Evolutionary conservation across 2,888 invertebrate species (phyloP).

Genomic region (Drosophila paranaensis): DNA sequence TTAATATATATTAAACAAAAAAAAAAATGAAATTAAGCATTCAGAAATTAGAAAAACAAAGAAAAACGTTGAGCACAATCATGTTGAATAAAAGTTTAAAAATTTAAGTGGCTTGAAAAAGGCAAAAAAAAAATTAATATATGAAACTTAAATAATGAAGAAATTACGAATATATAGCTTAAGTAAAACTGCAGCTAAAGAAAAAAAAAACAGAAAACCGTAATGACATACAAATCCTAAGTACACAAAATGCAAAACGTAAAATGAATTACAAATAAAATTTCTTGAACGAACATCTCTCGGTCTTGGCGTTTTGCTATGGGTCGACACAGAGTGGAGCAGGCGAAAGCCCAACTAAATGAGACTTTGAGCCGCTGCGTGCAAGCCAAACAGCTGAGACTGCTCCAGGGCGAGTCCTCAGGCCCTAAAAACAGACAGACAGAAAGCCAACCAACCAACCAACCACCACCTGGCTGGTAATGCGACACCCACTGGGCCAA

Average conservation of each 20-base stretch:
- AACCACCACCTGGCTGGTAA: conserved; percentile 12
- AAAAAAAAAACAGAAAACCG: conserved; percentile 9
- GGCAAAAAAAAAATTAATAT: conserved; percentile 43
- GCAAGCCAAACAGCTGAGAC: conserved; percentile 58
- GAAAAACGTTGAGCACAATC: conserved; percentile 84
- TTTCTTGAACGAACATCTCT: conserved; percentile 21
- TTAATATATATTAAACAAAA: conserved; percentile 25
- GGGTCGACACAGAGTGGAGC: not conserved
- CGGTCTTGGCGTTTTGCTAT: conserved; percentile 7
- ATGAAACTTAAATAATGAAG: conserved; percentile 7
- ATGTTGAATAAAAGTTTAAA: conserved; percentile 69
- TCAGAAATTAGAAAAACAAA: conserved; percentile 45
- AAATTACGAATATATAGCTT: conserved; percentile 53
- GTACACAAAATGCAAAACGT: conserved; percentile 55
- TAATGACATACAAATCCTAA: conserved; percentile 48
- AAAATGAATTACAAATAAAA: conserved; percentile 46
- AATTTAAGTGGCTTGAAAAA: conserved; percentile 58
- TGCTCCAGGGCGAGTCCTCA: conserved; percentile 23
- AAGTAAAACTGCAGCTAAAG: conserved; percentile 55
- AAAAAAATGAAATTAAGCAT: conserved; percentile 15
- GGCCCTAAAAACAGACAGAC: conserved; percentile 15
- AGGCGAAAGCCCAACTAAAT: conserved; percentile 43
- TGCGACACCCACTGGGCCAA: conserved; percentile 3
- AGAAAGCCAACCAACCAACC: not conserved
- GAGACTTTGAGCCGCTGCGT: conserved; percentile 67